Evolutionary conservation across 2,797 vertebrate genomes (phyloP), one percentile per base, ranked within the genome.

Genomic region (Enoplosus armatus): DNA sequence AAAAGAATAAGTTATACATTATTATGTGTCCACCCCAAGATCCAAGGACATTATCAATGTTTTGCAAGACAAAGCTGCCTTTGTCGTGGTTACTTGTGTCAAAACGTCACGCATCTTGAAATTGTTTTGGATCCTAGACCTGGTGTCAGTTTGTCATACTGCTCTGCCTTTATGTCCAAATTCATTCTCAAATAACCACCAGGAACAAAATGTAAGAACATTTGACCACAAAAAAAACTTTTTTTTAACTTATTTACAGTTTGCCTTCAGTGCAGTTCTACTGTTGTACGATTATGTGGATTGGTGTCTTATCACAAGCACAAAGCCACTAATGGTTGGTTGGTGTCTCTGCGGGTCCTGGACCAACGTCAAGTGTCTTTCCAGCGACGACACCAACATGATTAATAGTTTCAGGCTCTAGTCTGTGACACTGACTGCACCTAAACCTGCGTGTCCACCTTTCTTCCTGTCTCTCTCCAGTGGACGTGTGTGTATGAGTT

Each of bases 401-500:
- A 69, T 58, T 35, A 8, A 29, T 11, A 14, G 35, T 58, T n/a
- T 43, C 35, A 4, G 22, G 8, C 8, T 4, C 8, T 4, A 9
- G 0, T 24, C 1, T 62, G 41, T 35, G 43, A 56, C 26, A 5
- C 4, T 51, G 53, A 61, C 50, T 15, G n/a, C 33, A 8, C 51
- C 50, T 63, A 2, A 77, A 3, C 9, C 16, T 35, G 10, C 4
- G 20, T 35, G 1, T 47, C 24, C 35, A 0, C 65, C 31, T 24
- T 27, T n/a, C 65, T 35, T 6, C 56, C 6, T 35, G 4, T 69
- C 27, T 54, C 55, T 69, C 62, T 89, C 5, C 87, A 99, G 98
- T 99, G 98, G 98, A 99, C 98, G 20, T 99, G 98, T 83, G 98
- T 99, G 82, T 99, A 99, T 39, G 98, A 99, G 95, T 99, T 99